Evolutionary conservation across 2,113 vertebrate species (phyloP), one percentile per base, ranked within the genome.

Genomic region (Dendropsophus ebraccatus): DNA sequence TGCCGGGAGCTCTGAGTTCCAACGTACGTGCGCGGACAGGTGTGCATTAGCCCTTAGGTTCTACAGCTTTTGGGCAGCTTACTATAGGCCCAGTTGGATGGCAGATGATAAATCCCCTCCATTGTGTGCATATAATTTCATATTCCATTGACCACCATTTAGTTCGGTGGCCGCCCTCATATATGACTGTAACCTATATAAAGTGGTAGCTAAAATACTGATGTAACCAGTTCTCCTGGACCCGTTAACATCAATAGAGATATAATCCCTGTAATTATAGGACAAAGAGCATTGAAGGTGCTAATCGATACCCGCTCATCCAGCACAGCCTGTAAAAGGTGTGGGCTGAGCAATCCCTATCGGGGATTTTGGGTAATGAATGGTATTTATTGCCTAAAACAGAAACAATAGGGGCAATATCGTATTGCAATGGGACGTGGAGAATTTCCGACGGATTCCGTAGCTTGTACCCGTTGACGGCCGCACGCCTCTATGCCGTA

Each of bases 181-280:
- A 50, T 54, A 54, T 54, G 16, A 54, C 17, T 54, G 3, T 19
- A 54, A 16, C 2, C 50, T 54, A 19, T 54, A 54, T 60, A 60
- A 25, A 25, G n/a, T 25, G n/a, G 1, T 60, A 25, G 58, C 23
- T 28, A 25, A 60, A 60, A 60, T 58, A n/a, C 21, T 58, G 7
- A 58, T 58, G 12, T 60, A 10, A 25, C 7, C 4, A 16, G 60
- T 65, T 16, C 30, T 30, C 25, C 28, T 30, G 16, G 67, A 5
- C 25, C 70, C 41, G 25, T 5, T 12, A 50, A 25, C 28, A 54
- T 50, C 16, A 76, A 52, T 52, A 52, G 9, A 23, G 37, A 23
- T 56, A 77, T 35, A 32, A 77, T 73, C 37, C 17, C 50, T 23
- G 17, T 77, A 77, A 54, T 77, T 56, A 77, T 30, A 35, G 50